Evolutionary conservation across 2,797 vertebrate species (phyloP), one percentile per base, ranked within the genome.

Genomic region (Crocodylus rhombifer): DNA sequence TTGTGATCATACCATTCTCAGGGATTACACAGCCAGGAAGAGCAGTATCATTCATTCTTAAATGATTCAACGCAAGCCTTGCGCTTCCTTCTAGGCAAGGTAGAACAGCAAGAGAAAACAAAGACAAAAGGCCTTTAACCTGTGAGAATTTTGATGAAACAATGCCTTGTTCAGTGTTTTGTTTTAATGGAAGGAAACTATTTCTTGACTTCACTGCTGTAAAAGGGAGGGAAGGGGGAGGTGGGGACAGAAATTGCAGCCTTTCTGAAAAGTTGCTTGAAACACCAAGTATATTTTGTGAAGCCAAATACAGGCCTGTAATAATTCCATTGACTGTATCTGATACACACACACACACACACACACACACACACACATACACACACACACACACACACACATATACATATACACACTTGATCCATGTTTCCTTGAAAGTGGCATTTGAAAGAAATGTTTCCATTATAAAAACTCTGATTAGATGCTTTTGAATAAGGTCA

Each of bases 401-500:
- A n/a, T n/a, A n/a, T n/a, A n/a, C n/a, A n/a, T n/a, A n/a, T n/a
- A n/a, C n/a, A n/a, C n/a, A n/a, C n/a, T n/a, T 20, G 26, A 63
- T 60, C 74, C 26, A 61, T 26, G 1, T 51, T 14, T n/a, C 5
- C 51, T 0, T 0, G 60, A 56, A 64, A 80, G 7, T 12, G 1
- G 4, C 58, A 2, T n/a, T 8, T 56, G 11, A 1, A 25, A n/a
- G 15, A 26, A 73, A 36, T 0, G 2, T 30, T 42, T 23, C 36
- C n/a, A 2, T 1, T 2, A 2, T 11, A 2, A 55, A 33, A 25
- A 57, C 33, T 2, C 16, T 4, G 10, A 79, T 7, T 30, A 36
- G 55, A 1, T 4, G 3, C 2, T 15, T 0, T 2, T 21, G 28
- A 25, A 16, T 1, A 2, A n/a, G 1, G 64, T 65, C 36, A 15